These are phyloP conservation scores for Oscheius sp. DNA, from an alignment of 2,888 invertebrate species.

Conservation along the genomic window DNA sequence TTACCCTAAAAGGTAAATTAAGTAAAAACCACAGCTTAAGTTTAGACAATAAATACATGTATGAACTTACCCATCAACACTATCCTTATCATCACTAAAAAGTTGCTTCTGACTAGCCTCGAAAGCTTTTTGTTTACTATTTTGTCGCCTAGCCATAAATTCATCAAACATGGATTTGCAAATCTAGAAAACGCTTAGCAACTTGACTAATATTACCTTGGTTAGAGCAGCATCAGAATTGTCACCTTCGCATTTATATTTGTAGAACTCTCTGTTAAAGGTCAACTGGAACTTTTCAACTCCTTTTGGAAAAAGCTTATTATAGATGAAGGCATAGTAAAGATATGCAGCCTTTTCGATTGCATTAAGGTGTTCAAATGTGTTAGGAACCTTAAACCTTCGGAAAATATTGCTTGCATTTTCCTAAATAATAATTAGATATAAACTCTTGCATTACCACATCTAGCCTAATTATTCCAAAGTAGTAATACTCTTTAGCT, in stretches of 20 bases:
- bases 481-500: too few relatives aligned
- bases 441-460: too few relatives aligned
- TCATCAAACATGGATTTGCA: conserved; percentile 49
- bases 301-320: conserved; percentile 36
- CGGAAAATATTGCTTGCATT: conserved; percentile 15
- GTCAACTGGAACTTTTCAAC: conserved; percentile 42
- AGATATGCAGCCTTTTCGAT: conserved; percentile 42
- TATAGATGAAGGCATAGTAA: conserved; percentile 45
- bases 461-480: too few relatives aligned
- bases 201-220: conserved; percentile 28
- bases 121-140: conserved; percentile 42
- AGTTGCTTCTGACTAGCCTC: conserved; percentile 51
- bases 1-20: conserved; percentile 45
- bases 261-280: conserved; percentile 49
- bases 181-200: conserved; percentile 18
- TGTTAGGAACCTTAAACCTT: conserved; percentile 31
- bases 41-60: too few relatives aligned
- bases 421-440: too few relatives aligned
- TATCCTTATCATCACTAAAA: conserved; percentile 66
- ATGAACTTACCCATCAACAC: conserved; percentile 58
- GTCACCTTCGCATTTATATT: conserved; percentile 39
- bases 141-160: conserved; percentile 31
- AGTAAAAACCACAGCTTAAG: too few relatives aligned
- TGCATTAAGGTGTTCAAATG: conserved; percentile 35
- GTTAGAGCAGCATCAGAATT: conserved; percentile 36